Evolutionary conservation across 2,113 vertebrate genomes (phyloP).

Genomic region (Ailuropoda melanoleuca): DNA sequence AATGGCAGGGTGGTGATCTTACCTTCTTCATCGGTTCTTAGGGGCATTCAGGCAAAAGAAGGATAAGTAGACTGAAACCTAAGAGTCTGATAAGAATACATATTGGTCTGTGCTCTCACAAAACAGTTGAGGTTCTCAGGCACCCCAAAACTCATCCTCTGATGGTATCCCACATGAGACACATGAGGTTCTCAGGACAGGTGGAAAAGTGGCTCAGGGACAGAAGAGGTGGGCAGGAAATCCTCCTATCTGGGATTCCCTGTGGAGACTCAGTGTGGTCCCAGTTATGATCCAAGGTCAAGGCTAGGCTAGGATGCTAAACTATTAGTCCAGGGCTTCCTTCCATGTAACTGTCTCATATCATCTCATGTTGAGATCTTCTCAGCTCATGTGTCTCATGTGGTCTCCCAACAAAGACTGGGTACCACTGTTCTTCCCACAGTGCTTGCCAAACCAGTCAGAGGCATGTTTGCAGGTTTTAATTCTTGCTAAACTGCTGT

Average conservation of each 20-base stretch:
- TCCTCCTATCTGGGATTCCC: neutral
- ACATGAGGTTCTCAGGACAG: neutral
- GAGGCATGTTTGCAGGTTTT: neutral
- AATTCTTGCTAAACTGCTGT: neutral
- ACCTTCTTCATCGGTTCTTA: neutral
- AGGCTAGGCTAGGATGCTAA: neutral
- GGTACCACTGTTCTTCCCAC: fast-evolving
- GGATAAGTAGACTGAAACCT: neutral
- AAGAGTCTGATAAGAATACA: neutral
- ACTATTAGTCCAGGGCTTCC: neutral
- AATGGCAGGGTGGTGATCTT: neutral
- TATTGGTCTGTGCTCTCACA: neutral
- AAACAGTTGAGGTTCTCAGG: neutral
- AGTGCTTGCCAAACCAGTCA: neutral
- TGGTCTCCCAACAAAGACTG: neutral
- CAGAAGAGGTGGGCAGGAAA: neutral
- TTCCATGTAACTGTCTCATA: neutral
- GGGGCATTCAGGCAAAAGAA: neutral
- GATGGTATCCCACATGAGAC: neutral
- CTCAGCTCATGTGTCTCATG: neutral
- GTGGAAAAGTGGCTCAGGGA: neutral
- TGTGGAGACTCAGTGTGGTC: neutral
- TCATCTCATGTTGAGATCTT: neutral
- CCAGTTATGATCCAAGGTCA: neutral
- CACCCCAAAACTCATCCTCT: neutral